Percentiles rank a stretch among this genome's conserved stretches.
Evolutionary conservation across 2,797 vertebrate species (phyloP).

Genomic region (Esox masquinongy): DNA sequence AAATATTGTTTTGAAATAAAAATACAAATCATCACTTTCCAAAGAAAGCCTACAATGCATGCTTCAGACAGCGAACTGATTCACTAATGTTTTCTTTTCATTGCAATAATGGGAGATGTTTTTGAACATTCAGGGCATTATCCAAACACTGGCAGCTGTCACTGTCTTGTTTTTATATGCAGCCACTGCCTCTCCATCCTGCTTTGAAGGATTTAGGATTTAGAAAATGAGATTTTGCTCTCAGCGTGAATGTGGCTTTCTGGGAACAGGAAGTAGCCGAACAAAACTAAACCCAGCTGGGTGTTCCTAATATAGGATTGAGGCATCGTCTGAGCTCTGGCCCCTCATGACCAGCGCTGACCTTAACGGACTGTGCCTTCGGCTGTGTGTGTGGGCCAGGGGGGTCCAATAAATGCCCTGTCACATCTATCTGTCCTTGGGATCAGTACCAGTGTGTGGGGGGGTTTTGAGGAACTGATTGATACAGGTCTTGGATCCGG

Average conservation of each 20-base stretch:
- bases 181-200: conserved; percentile 11
- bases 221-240: conserved; percentile 15
- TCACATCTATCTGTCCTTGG: no score
- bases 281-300: background rate
- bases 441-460: background rate
- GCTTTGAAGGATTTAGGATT: conserved; percentile 24
- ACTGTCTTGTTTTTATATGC: conserved; percentile 15
- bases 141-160: conserved; percentile 20
- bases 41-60: background rate
- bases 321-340: background rate
- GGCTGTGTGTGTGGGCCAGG: background rate
- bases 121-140: conserved; percentile 22
- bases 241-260: background rate
- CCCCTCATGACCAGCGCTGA: background rate
- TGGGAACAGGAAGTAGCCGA: background rate
- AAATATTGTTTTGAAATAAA: background rate
- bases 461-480: background rate
- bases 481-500: background rate
- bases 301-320: background rate
- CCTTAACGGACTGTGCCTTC: background rate
- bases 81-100: background rate
- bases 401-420: no score
- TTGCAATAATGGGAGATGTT: conserved; percentile 24
- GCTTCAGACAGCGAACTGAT: background rate
- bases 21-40: background rate